These are phyloP conservation scores for Pelvicachromis taeniatus DNA, from an alignment of 2,113 vertebrate species.

Conservation along the genomic window DNA sequence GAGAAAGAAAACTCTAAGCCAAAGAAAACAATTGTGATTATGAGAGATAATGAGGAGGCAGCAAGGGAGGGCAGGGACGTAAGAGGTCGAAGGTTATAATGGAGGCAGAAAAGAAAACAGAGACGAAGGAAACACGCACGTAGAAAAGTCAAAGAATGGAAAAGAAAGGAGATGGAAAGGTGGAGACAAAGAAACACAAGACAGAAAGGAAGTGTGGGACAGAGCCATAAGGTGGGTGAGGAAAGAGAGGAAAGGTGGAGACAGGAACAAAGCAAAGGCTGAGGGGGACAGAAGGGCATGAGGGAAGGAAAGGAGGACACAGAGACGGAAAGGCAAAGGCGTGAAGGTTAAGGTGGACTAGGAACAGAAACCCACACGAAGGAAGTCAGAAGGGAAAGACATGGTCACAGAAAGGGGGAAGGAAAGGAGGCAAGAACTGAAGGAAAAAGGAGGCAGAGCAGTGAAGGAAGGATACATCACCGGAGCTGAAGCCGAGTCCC, in stretches of 20 bases:
- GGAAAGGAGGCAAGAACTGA: background rate
- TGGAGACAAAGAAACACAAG: background rate
- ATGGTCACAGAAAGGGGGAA: background rate
- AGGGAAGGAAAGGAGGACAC: background rate
- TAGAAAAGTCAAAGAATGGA: background rate
- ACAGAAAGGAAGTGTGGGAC: background rate
- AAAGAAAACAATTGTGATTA: background rate
- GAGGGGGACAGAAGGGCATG: background rate
- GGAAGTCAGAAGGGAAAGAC: background rate
- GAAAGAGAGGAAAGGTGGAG: background rate
- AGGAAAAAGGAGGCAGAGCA: background rate
- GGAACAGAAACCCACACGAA: background rate
- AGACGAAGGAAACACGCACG: background rate
- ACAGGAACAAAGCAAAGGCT: background rate
- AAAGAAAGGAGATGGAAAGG: background rate
- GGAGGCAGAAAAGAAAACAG: background rate
- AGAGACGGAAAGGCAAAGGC: background rate
- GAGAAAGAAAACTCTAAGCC: background rate
- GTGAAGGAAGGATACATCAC: background rate
- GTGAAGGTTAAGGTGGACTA: background rate
- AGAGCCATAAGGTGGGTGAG: background rate
- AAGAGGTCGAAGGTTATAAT: background rate
- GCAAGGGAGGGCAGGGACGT: rapidly evolving
- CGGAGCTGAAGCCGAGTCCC: slow-evolving; percentile 78
- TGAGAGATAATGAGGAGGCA: background rate